Percentiles rank a stretch among this genome's conserved stretches.
Evolutionary conservation across 2,797 vertebrate genomes (phyloP).

Genomic region (Sebastes variabilis): DNA sequence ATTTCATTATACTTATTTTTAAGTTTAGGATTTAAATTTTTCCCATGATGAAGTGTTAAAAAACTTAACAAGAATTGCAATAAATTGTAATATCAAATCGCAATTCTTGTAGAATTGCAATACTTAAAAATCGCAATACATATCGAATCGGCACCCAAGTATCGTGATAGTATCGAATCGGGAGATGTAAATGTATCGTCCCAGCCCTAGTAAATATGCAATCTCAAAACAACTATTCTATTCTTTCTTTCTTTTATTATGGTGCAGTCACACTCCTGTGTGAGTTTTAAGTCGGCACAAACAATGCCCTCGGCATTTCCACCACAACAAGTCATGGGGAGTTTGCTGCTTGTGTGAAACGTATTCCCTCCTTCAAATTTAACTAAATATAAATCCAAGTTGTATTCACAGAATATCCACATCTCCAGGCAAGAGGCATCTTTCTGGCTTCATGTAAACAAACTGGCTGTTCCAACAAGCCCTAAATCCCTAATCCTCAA

Average conservation of each 20-base stretch:
- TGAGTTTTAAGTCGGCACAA: slow-evolving; percentile 18
- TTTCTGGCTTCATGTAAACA: slow-evolving; percentile 44
- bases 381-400: slow-evolving; percentile 38
- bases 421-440: slow-evolving; percentile 29
- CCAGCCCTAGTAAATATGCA: not conserved
- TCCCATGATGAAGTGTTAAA: too few relatives aligned
- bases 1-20: too few relatives aligned
- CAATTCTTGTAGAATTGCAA: accelerated
- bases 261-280: not conserved
- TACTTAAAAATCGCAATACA: too few relatives aligned
- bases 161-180: too few relatives aligned
- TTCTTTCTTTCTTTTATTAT: not conserved
- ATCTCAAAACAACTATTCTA: not conserved
- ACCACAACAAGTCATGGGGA: not conserved
- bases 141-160: too few relatives aligned
- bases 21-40: too few relatives aligned
- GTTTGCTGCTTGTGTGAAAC: not conserved
- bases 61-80: accelerated
- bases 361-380: slow-evolving; percentile 11
- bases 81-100: accelerated
- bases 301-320: slow-evolving; percentile 24
- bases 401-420: slow-evolving; percentile 23
- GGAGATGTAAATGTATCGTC: too few relatives aligned
- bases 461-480: slow-evolving; percentile 31
- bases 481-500: slow-evolving; percentile 50